Percentiles rank a stretch among this genome's conserved stretches.
Evolutionary conservation across 2,797 vertebrate genomes (phyloP).

Genomic region (Borostomias antarcticus): DNA sequence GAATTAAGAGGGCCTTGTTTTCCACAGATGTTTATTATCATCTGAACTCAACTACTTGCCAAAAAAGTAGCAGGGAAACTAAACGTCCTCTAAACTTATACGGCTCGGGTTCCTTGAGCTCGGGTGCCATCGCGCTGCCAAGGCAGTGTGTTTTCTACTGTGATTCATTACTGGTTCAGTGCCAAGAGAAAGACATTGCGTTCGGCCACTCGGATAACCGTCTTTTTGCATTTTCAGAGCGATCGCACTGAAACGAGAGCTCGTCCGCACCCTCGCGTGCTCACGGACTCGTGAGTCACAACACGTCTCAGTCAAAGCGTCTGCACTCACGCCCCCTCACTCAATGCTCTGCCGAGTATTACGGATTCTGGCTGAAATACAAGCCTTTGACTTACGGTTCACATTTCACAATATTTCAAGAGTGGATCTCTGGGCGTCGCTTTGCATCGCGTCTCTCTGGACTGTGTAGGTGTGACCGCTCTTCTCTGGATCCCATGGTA

Average conservation of each 20-base stretch:
- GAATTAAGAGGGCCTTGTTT: background rate
- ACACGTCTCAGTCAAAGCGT: constrained; percentile 24
- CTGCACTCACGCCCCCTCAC: constrained; percentile 26
- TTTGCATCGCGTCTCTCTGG: constrained; percentile 31
- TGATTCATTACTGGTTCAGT: background rate
- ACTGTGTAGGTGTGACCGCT: constrained; percentile 34
- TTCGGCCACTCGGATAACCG: constrained; percentile 15
- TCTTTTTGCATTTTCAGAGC: constrained; percentile 18
- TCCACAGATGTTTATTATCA: background rate
- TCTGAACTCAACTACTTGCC: background rate
- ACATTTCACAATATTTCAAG: constrained; percentile 57
- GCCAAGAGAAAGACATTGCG: background rate
- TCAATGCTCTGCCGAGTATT: constrained; percentile 32
- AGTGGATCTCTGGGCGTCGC: background rate
- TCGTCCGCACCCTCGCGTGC: constrained; percentile 34
- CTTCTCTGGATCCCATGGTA: constrained; percentile 35
- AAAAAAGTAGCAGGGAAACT: background rate
- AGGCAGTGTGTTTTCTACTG: constrained; percentile 3
- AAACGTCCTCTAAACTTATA: no score
- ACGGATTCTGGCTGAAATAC: constrained; percentile 42
- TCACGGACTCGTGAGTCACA: constrained; percentile 22
- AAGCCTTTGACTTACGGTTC: constrained; percentile 63
- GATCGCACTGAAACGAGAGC: constrained; percentile 27
- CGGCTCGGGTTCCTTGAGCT: no score
- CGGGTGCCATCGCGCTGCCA: background rate